Evolutionary conservation across 2,888 invertebrate species (phyloP).

Genomic region (Rhamphomyia laevipes): DNA sequence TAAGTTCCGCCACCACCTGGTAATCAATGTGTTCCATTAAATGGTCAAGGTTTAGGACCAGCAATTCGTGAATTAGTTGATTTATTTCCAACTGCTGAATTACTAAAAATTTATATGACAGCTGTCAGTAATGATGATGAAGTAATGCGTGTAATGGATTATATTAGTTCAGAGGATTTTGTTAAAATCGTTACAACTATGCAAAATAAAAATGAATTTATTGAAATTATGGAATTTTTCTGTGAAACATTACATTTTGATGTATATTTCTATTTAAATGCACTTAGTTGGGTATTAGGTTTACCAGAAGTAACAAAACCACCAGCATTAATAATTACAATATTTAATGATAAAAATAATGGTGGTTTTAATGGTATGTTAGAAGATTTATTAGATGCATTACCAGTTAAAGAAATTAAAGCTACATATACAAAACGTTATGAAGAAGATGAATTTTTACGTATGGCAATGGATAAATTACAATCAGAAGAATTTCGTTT

Average conservation of each 20-base stretch:
- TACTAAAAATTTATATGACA: conserved; percentile 8
- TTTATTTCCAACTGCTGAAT: conserved; percentile 5
- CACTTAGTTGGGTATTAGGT: conserved; percentile 9
- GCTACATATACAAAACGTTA: conserved; percentile 3
- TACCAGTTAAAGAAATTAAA: conserved; percentile 8
- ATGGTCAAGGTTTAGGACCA: conserved; percentile 8
- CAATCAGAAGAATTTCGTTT: conserved; percentile 11
- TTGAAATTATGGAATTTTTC: conserved; percentile 9
- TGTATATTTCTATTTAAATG: conserved; percentile 12
- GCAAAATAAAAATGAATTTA: conserved; percentile 11
- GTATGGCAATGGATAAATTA: conserved; percentile 10
- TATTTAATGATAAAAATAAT: neutral
- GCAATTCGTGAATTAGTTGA: conserved; percentile 11
- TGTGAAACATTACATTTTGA: conserved; percentile 12
- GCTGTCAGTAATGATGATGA: conserved; percentile 10
- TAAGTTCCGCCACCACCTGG: conserved; percentile 14
- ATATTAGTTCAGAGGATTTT: conserved; percentile 6
- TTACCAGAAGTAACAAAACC: conserved; percentile 11
- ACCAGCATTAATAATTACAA: neutral
- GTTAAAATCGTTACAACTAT: conserved; percentile 8
- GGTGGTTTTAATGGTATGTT: conserved; percentile 10
- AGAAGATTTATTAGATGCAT: conserved; percentile 6
- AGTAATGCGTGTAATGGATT: conserved; percentile 8
- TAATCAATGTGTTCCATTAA: conserved; percentile 7
- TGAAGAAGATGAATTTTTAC: conserved; percentile 10